Base-by-base conservation (phyloP, 1,140 invertebrate genomes). In the Drosophila aff. region DNA sequence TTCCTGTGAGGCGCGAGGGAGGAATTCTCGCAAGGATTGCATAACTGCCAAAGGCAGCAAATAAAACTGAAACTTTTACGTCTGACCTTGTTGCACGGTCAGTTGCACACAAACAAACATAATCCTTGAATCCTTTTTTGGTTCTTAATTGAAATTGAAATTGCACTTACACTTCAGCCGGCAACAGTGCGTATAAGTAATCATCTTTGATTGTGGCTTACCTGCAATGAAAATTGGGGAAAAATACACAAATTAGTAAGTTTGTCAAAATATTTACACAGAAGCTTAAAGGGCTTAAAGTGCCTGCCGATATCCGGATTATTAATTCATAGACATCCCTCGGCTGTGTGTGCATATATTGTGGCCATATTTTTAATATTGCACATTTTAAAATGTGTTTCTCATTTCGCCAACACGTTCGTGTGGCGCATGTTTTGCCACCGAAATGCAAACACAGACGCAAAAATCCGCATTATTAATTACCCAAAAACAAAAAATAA, bases 81-180 rank as follows among this genome's bases (percentile, higher is more conserved):
- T 81, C 73, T 85, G 82, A 81, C 82, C 81, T 84, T 84, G 82
- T 69, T 72, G 57, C 72, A 71, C 75, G 71, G 71, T 68, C 68
- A 75, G 44, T 61, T 71, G 65, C 62, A 72, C 52, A 81, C 57
- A 84, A 77, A 77, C 44, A 73, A 47, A 59, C 52, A 63, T 43
- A 46, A 43, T 13, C 28, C 33, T 43, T 65, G 65, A 71, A 43
- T 72, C 75, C 44, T n/a, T 47, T 55, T 46, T 60, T 23, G n/a
- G 46, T 11, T 18, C 55, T 59, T 84, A 83, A 83, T 83, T 83
- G 76, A 80, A 83, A 80, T 66, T 59, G 59, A 53, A 49, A 55
- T 79, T 83, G 71, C 72, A 84, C 77, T 84, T 85, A 85, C 82
- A 65, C 60, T 81, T 78, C 36, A 31, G 10, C 7, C 41, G 26